Base-by-base conservation (phyloP, 2,113 vertebrate species). In the Sminthopsis crassicaudata region DNA sequence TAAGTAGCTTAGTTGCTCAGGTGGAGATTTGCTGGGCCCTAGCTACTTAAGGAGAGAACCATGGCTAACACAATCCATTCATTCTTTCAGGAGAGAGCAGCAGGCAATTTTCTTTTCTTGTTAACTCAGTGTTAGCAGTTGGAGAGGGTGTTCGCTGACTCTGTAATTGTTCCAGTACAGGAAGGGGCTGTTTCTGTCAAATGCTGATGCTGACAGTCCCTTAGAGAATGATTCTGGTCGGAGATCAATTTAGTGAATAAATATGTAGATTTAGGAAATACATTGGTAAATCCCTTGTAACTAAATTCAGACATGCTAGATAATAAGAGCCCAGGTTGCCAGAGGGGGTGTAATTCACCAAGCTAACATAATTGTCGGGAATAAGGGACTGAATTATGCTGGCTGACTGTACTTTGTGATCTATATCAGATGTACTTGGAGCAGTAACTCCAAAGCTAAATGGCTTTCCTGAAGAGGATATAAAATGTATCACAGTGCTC, bases 1-100 rank as follows among this genome's bases (percentile, higher is more conserved):
- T 90, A 94, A 96, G 94, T 97, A 95, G 88, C 76, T 97, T 96
- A 54, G 95, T 95, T 96, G 90, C 76, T 12, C 84, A 92, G 93
- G 96, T 94, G 90, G 90, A 96, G 96, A 90, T 90, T 92, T 30
- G 90, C 60, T 53, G n/a, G 88, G 53, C 88, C 90, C 4, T 55
- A 88, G 88, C 89, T 54, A 36, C 94, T 93, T 93, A 96, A 91
- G 89, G 88, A 53, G 89, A 94, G 92, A 92, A 93, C 50, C 27
- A 19, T 2, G 12, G 93, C 94, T 30, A 92, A 93, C 95, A 84
- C 7, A 42, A 14, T 57, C 48, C 89, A 67, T 88, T 91, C 36
- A 25, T 95, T 95, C 90, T 93, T 93, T 46, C 24, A 92, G 94
- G 54, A 5, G 42, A 92, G 95, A 84, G 48, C n/a, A 36, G 51